A percentile compares a stretch with the other conserved stretches of the same genome.
These are phyloP conservation scores for Chaetorhynchus papuensis DNA, from an alignment of 2,113 vertebrate genomes.

Conservation along the genomic window DNA sequence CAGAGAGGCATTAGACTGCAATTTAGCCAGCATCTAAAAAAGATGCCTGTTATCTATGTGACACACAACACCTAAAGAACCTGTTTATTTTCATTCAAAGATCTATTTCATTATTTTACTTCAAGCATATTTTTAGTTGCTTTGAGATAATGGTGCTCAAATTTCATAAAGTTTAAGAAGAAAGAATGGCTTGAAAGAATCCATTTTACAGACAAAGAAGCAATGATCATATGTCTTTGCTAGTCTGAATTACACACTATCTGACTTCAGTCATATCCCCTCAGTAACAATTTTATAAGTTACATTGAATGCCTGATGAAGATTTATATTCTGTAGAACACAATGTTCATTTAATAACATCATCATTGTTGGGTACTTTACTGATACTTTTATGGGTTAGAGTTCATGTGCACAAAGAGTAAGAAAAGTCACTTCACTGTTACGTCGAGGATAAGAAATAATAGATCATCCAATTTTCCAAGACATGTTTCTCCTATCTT, in stretches of 20 bases:
- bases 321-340: background rate
- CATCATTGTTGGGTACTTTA: background rate
- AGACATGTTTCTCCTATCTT: slow-evolving; percentile 2
- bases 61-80: background rate
- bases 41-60: background rate
- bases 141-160: background rate
- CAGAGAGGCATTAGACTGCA: background rate
- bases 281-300: background rate
- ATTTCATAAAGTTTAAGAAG: background rate
- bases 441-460: background rate
- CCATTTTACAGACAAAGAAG: background rate
- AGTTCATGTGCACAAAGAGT: background rate
- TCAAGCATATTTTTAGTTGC: background rate
- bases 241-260: background rate
- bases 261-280: background rate
- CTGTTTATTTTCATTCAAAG: background rate
- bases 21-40: background rate
- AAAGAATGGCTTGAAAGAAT: background rate
- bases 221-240: background rate
- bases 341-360: slow-evolving; percentile 3
- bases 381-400: background rate
- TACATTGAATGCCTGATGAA: background rate
- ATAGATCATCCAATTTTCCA: slow-evolving; percentile 22
- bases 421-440: background rate
- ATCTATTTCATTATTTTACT: background rate